Base-by-base conservation (phyloP, 2,797 vertebrate genomes). In the Molothrus aeneus region DNA sequence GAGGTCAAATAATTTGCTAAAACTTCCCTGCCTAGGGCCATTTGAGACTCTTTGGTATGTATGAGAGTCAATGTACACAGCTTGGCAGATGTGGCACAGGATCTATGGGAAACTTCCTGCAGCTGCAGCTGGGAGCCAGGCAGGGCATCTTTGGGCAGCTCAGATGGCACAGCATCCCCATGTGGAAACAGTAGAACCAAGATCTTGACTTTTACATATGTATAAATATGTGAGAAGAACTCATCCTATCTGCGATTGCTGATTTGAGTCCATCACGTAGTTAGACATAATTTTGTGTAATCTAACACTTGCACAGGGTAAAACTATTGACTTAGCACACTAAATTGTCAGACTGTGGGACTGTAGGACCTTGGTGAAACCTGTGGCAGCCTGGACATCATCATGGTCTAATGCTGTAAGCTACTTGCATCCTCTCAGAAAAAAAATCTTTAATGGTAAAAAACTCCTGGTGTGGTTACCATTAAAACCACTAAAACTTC, bases 181-280 rank as follows among this genome's bases (percentile, higher is more conserved):
- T 3, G 6, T 28, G 25, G 24, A 79, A 21, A 47, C 31, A 72
- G 31, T 0, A 43, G 36, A 83, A 38, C 38, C n/a, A 61, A 60
- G 42, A 89, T 43, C 17, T 20, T 0, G 0, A 66, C 15, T 45
- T 79, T 45, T 24, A 63, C 10, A 34, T 2, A 7, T 11, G 5
- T 11, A 14, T 14, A 26, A 26, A 8, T 54, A 17, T 8, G 13
- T 19, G 26, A 51, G 20, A 47, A 59, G 31, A 87, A 78, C 22
- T 65, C 22, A 40, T 43, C n/a, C 40, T 78, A n/a, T 29, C 9
- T 17, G 22, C 38, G 29, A 70, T 12, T 85, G 32, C 11, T 57
- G 25, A 48, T 66, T 86, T 54, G 65, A 91, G 40, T 42, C 47
- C 50, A 32, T 29, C 21, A 14, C 36, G 79, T 38, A 47, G 22